Percentiles rank a stretch among this genome's conserved stretches.
Conservation (phyloP, 2,888 invertebrate species). For the Kuschelorhynchus macadamiae region DNA sequence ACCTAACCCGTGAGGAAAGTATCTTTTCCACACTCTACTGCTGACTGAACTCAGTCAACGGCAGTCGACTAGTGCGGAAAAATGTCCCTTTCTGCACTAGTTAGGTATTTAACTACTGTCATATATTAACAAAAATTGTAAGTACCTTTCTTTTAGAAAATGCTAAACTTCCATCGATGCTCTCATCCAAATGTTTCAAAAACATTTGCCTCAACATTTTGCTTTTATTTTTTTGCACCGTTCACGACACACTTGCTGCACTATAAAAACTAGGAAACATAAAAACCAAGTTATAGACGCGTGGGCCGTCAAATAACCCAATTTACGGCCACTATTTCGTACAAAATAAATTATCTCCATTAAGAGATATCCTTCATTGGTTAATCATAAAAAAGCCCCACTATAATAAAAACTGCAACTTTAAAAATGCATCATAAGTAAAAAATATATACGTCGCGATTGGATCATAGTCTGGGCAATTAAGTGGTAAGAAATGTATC, state of each 20-base stretch:
- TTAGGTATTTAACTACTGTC: too few species aligned
- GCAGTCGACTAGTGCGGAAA: too few species aligned
- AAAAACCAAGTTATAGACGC: slow-evolving; percentile 8
- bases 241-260: slow-evolving; percentile 9
- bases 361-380: slow-evolving; percentile 19
- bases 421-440: slow-evolving; percentile 37
- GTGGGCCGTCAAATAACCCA: slow-evolving; percentile 19
- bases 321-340: slow-evolving; percentile 17
- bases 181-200: slow-evolving; percentile 58
- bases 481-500: too few species aligned
- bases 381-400: slow-evolving; percentile 8
- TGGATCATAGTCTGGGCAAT: slow-evolving; percentile 14
- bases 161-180: slow-evolving; percentile 54
- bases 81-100: too few species aligned
- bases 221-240: neutral
- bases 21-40: too few species aligned
- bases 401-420: slow-evolving; percentile 24
- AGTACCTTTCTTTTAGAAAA: slow-evolving; percentile 51
- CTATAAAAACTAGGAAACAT: neutral
- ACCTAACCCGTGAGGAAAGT: too few species aligned
- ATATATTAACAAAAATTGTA: too few species aligned
- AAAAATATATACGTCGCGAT: slow-evolving; percentile 16
- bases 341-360: slow-evolving; percentile 32
- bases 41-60: too few species aligned
- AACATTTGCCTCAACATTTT: slow-evolving; percentile 59